Evolutionary conservation across 2,888 invertebrate genomes (phyloP).

Genomic region (Archips crataeganus): DNA sequence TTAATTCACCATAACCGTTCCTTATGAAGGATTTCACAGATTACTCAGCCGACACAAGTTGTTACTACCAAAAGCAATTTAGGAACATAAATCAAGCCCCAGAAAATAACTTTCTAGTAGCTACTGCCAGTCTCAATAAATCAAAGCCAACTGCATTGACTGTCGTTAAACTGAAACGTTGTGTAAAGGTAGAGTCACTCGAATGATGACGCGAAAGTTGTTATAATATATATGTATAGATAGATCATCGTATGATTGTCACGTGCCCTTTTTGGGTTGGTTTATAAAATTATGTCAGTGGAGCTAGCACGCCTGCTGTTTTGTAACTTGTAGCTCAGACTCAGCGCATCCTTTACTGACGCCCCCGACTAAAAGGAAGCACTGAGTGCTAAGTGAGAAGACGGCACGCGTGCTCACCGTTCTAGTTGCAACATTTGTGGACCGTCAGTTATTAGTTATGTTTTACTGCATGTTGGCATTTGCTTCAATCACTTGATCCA

Average conservation of each 20-base stretch:
- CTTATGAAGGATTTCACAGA: neutral
- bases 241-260: no score
- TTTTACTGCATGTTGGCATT: conserved; percentile 44
- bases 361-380: no score
- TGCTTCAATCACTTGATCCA: conserved; percentile 60
- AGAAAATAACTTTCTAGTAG: neutral
- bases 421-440: neutral
- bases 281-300: no score
- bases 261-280: no score
- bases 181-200: neutral
- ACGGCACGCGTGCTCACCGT: neutral
- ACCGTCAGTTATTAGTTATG: conserved; percentile 45
- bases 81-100: neutral
- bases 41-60: neutral
- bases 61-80: conserved; percentile 4
- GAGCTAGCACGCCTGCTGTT: no score
- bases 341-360: no score
- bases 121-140: neutral
- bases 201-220: neutral
- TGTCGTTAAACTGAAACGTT: neutral
- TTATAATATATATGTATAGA: neutral
- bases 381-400: neutral
- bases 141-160: neutral
- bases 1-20: neutral
- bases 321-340: no score